Evolutionary conservation across 2,888 invertebrate species (phyloP), one percentile per base, ranked within the genome.

Genomic region (Anagyrus pseudococci): DNA sequence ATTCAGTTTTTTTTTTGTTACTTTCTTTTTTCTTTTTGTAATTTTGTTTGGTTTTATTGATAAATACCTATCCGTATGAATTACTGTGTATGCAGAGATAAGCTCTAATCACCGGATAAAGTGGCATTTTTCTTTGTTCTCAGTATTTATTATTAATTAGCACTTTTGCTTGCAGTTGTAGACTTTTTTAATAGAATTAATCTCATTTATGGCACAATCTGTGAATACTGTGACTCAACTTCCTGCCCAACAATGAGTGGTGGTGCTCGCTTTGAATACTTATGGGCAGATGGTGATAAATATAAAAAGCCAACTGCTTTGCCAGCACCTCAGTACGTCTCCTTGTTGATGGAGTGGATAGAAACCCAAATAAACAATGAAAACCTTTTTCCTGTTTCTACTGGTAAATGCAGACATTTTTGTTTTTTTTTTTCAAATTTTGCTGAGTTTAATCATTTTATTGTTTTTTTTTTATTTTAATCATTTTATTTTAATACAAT

Each of bases 161-260:
- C n/a, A n/a, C n/a, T n/a, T n/a, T 33, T 57, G 59, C 68, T 83
- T 85, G 57, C 81, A 94, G 94, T 95, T 71, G 95, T 96, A 33
- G 95, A 96, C 77, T 96, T 96, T 79, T 96, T 96, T 82, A 96
- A 96, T 80, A 87, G 96, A 73, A 94, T 96, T 70, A 96, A 96
- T 82, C 83, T 96, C 48, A 91, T 96, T 70, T 96, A 96, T 82
- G 95, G 95, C 8, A 94, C 94, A 0, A 89, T 94, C 33, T 90
- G 89, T 7, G 93, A 93, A 75, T 91, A 88, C 76, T 96, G 96
- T 77, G 92, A 91, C 41, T 89, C 88, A 67, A 86, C 88, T 64
- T 87, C 91, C 1, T 96, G 95, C 77, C 94, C 95, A 0, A 92
- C 91, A 1, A 96, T 96, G 95, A 90, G 90, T 23, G 96, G 95